Evolutionary conservation across 2,888 invertebrate genomes (phyloP).

Genomic region (Taphrorychus bicolor): DNA sequence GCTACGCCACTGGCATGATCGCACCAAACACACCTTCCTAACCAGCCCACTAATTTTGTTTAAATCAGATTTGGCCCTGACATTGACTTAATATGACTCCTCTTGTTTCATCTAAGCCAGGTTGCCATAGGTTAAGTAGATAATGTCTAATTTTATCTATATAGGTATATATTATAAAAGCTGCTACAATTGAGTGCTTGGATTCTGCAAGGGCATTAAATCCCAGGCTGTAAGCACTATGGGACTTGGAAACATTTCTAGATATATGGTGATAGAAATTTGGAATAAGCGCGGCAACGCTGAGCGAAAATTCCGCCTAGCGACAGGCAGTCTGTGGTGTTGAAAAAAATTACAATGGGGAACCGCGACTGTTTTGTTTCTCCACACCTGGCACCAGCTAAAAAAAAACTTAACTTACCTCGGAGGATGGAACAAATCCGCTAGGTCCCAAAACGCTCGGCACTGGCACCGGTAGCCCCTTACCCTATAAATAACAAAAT

Average conservation of each 20-base stretch:
- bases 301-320: conserved; percentile 43
- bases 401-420: conserved; percentile 59
- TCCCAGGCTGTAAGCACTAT: too few relatives aligned
- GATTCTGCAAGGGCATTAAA: too few relatives aligned
- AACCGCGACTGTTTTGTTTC: conserved; percentile 29
- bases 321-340: conserved; percentile 48
- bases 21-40: conserved; percentile 6
- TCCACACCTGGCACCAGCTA: conserved; percentile 31
- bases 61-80: conserved; percentile 49
- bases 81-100: conserved; percentile 45
- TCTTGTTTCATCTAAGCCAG: conserved; percentile 16
- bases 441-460: conserved; percentile 65
- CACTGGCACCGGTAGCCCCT: conserved; percentile 63
- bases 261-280: too few relatives aligned
- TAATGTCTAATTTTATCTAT: too few relatives aligned
- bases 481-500: conserved; percentile 1
- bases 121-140: conserved; percentile 12
- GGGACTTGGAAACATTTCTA: too few relatives aligned
- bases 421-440: conserved; percentile 63
- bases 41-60: conserved; percentile 24
- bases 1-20: background rate
- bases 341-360: conserved; percentile 39
- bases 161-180: too few relatives aligned
- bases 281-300: conserved; percentile 19
- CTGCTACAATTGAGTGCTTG: too few relatives aligned